phyloP scores from a whole-genome alignment of 2,888 invertebrate species.

The Lumbricus terrestris region DNA sequence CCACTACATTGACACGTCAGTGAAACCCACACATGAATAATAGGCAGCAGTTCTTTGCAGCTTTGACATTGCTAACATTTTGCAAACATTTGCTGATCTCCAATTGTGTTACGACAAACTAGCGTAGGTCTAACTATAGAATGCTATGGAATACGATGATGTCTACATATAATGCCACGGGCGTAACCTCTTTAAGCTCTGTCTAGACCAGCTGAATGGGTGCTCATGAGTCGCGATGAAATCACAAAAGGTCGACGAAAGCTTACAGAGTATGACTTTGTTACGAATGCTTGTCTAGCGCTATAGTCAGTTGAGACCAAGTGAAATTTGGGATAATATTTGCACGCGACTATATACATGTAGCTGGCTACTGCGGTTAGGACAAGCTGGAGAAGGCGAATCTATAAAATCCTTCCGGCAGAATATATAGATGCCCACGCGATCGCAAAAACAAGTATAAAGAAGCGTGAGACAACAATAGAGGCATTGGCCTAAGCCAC shows the following conservation, averaged over 20 bases:
- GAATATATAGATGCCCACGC: background rate
- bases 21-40: background rate
- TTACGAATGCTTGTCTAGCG: background rate
- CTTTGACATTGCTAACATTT: background rate
- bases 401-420: background rate
- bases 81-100: background rate
- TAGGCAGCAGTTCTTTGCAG: background rate
- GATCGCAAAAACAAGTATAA: background rate
- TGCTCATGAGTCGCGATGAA: background rate
- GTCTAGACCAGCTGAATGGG: background rate
- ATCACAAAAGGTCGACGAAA: background rate
- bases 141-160: background rate
- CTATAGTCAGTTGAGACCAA: background rate
- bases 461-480: background rate
- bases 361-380: too few relatives aligned
- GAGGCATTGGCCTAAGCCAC: background rate
- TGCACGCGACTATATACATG: background rate
- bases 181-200: background rate
- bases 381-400: background rate
- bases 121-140: background rate
- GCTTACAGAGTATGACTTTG: background rate
- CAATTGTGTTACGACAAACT: background rate
- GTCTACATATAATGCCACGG: background rate
- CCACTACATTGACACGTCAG: background rate
- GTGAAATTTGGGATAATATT: background rate